phyloP scores from a whole-genome alignment of 2,797 vertebrate species.

The Rhodeus uyekii region DNA sequence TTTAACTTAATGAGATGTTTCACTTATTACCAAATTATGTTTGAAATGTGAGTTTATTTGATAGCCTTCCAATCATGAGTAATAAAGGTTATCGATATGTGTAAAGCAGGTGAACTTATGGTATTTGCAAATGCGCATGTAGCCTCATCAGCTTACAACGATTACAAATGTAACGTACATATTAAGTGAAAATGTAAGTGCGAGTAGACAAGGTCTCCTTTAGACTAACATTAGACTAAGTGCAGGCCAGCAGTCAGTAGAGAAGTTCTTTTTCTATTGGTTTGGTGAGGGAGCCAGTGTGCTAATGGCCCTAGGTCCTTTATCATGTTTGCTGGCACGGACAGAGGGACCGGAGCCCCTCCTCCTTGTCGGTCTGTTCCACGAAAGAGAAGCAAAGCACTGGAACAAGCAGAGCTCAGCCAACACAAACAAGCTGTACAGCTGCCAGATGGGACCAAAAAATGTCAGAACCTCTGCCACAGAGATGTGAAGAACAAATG shows the following conservation, averaged over 20 bases:
- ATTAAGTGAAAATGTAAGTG: neutral
- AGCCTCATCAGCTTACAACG: neutral
- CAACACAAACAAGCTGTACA: slow-evolving; percentile 77
- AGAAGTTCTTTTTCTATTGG: neutral
- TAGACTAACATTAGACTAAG: neutral
- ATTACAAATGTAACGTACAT: neutral
- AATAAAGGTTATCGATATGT: neutral
- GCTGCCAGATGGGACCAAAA: slow-evolving; percentile 77
- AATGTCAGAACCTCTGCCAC: slow-evolving; percentile 72
- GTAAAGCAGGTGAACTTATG: neutral
- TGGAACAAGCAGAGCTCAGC: slow-evolving; percentile 73
- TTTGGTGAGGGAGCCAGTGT: neutral
- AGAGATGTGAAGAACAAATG: slow-evolving; percentile 56
- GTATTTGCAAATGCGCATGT: neutral
- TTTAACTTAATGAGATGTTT: neutral
- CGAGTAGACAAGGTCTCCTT: neutral
- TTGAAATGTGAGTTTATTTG: neutral
- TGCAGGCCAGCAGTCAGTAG: neutral
- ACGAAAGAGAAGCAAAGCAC: slow-evolving; percentile 67
- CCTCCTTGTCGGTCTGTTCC: slow-evolving; percentile 63
- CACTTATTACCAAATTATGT: neutral
- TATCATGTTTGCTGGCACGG: slow-evolving; percentile 62
- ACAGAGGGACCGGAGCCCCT: neutral
- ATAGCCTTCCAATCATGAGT: neutral
- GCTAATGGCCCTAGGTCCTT: slow-evolving; percentile 48